Conservation (phyloP, 2,888 invertebrate genomes). For the Myathropa florea region DNA sequence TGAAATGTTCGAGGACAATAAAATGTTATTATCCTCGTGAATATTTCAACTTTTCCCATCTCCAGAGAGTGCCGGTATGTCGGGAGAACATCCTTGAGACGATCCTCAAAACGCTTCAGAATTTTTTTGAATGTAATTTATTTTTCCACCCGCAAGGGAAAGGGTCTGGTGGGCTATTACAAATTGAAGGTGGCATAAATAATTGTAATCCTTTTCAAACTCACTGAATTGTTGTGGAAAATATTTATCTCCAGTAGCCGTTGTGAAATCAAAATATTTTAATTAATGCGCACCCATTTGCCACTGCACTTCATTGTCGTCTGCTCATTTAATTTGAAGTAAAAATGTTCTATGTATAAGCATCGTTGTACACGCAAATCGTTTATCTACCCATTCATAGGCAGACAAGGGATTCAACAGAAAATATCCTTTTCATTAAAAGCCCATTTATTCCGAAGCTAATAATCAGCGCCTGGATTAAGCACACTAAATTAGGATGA, state of each 20-base stretch:
- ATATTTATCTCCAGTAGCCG: background rate
- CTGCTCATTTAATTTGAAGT: constrained; percentile 45
- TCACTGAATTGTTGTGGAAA: background rate
- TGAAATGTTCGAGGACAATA: constrained; percentile 63
- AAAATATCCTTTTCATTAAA: constrained; percentile 65
- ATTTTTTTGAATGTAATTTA: background rate
- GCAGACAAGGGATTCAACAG: background rate
- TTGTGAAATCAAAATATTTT: background rate
- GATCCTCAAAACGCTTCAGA: background rate
- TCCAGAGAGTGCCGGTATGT: background rate
- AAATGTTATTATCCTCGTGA: constrained; percentile 53
- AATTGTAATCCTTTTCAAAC: constrained; percentile 14
- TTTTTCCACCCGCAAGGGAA: background rate
- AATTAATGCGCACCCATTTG: constrained; percentile 10
- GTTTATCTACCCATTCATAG: constrained; percentile 49
- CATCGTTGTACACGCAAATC: constrained; percentile 30
- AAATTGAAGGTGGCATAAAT: constrained; percentile 30
- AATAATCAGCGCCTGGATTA: constrained; percentile 68
- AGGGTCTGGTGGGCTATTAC: background rate
- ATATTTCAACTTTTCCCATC: constrained; percentile 46
- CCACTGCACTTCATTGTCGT: constrained; percentile 30
- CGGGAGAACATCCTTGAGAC: constrained; percentile 21
- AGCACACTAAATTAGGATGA: constrained; percentile 68
- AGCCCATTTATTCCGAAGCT: constrained; percentile 65
- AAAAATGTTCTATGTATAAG: background rate